Base-by-base conservation (phyloP, 2,113 vertebrate genomes). In the Ifrita kowaldi region DNA sequence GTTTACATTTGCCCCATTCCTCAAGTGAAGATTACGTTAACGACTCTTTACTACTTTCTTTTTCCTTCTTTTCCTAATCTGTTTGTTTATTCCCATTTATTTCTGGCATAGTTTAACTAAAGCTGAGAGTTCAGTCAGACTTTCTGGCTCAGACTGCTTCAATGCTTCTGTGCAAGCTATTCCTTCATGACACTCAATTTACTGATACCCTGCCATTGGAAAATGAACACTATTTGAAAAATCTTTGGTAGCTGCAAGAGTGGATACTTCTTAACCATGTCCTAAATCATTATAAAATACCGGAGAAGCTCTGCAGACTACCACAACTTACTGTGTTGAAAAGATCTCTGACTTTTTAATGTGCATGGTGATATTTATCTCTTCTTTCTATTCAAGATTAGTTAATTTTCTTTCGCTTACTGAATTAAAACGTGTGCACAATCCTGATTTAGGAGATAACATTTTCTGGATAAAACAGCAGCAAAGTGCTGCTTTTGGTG, bases 11-110 rank as follows among this genome's bases (percentile, higher is more conserved):
- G 46, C 65, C 85, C 93, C 59, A 28, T 95, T 92, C 92, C 89
- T 87, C 77, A 32, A 89, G 88, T 90, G 74, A 92, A 87, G 92
- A 93, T 88, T 93, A 76, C 3, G 18, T 63, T 77, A 84, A 84
- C 0, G 1, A 77, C 7, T 32, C 56, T 35, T 35, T 47, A 78
- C 67, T 93, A 75, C 92, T 97, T 95, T 96, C 89, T 95, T 95
- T 65, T 92, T 81, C 74, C 90, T 90, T 89, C 49, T 96, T 84
- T 90, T 78, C 80, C 83, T 94, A 77, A 94, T 95, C 83, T 96
- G 73, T 96, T 95, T 96, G 79, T 96, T 97, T 97, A 89, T 96
- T 96, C 90, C 88, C 76, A 62, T 95, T 78, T 96, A 90, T 90
- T 97, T 97, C 90, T 94, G 95, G 76, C 68, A 18, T 82, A 50